Percentiles rank a stretch among this genome's conserved stretches.
Conservation (phyloP, 2,113 vertebrate genomes). For the Menidia beryllina region DNA sequence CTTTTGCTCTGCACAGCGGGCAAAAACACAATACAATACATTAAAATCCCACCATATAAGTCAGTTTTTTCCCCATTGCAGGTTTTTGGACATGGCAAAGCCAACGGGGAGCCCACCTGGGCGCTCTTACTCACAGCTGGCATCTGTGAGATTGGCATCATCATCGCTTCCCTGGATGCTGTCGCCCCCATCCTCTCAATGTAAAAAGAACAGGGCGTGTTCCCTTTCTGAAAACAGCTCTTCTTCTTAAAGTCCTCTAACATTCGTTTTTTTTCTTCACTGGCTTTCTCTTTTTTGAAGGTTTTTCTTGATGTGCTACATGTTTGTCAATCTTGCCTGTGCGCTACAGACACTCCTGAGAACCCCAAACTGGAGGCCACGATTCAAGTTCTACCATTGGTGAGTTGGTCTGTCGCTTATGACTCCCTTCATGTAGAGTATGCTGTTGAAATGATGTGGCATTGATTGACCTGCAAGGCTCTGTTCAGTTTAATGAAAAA, state of each 20-base stretch:
- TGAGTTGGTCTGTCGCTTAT: conserved; percentile 67
- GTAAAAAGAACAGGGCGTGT: conserved; percentile 70
- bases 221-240: not conserved
- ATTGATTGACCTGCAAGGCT: no score
- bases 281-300: conserved; percentile 69
- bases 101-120: conserved; percentile 97
- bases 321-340: conserved; percentile 98
- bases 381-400: conserved; percentile 99
- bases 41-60: not conserved
- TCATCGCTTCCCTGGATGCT: conserved; percentile 96
- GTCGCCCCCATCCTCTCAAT: conserved; percentile 99
- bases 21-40: not conserved
- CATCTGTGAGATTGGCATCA: conserved; percentile 98
- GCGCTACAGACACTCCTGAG: conserved; percentile 95
- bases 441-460: not conserved
- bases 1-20: not conserved
- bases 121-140: conserved; percentile 93
- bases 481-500: no score
- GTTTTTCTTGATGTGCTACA: conserved; percentile 99
- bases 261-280: not conserved
- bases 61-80: conserved; percentile 59
- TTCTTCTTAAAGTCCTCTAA: not conserved
- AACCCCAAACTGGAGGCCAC: conserved; percentile 97
- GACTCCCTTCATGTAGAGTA: not conserved
- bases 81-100: conserved; percentile 98